Percentiles rank a stretch among this genome's conserved stretches.
Evolutionary conservation across 2,888 invertebrate species (phyloP).

Genomic region (Labia minor): DNA sequence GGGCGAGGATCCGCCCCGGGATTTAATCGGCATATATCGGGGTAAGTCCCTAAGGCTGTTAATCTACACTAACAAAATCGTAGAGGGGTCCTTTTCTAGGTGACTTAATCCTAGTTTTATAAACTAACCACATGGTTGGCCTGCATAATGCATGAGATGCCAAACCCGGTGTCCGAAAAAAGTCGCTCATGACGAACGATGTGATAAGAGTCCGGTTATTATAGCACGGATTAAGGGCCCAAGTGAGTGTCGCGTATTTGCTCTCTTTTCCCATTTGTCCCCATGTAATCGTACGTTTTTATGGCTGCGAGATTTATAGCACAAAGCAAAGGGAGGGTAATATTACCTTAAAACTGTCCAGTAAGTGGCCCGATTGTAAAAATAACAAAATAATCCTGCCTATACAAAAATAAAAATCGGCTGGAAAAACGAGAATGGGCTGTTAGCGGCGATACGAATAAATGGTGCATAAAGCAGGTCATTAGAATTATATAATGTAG

Average conservation of each 20-base stretch:
- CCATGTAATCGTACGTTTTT: conserved; percentile 27
- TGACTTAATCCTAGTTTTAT: conserved; percentile 26
- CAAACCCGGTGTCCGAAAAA: not conserved
- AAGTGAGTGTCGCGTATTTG: conserved; percentile 17
- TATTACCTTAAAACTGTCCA: conserved; percentile 24
- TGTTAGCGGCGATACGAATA: not conserved
- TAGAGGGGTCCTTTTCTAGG: not conserved
- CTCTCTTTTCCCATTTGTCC: conserved; percentile 25
- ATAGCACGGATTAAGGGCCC: conserved; percentile 24
- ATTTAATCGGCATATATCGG: not conserved
- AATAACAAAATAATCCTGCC: conserved; percentile 21
- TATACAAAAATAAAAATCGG: conserved; percentile 8
- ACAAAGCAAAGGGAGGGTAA: conserved; percentile 21
- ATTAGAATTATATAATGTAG: too few species aligned
- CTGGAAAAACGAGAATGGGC: not conserved
- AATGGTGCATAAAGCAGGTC: not conserved
- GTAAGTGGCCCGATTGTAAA: conserved; percentile 24
- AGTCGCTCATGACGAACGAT: conserved; percentile 23
- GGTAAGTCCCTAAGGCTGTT: not conserved
- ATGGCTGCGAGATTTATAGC: conserved; percentile 26
- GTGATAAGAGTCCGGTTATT: conserved; percentile 26
- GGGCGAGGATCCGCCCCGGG: not conserved
- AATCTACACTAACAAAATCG: not conserved
- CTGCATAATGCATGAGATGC: not conserved
- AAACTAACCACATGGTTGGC: conserved; percentile 26